Base-by-base conservation (phyloP, 2,797 vertebrate genomes). In the Crax fasciolata region DNA sequence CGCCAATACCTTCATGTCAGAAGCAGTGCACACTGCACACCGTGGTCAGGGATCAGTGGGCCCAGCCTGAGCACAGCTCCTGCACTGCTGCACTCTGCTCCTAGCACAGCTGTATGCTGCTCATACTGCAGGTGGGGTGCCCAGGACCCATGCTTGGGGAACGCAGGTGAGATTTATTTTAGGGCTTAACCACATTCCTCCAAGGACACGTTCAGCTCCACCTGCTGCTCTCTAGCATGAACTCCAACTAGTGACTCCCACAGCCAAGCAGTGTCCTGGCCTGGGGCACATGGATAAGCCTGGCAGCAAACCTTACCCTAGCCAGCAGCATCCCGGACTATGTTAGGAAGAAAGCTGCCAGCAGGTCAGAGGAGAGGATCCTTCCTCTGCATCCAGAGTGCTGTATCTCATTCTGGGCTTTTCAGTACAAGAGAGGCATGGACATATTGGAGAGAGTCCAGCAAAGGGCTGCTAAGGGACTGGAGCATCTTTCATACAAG, bases 41-140 rank as follows among this genome's bases (percentile, higher is more conserved):
- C 0, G 1, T 41, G 10, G 32, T 24, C 13, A 44, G 20, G 39
- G 16, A 35, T 17, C 39, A 5, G 39, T 14, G 52, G 23, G 52
- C 54, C 44, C 2, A 38, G 21, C 51, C 51, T 43, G 46, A 19
- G 38, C 39, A 32, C 7, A 4, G 32, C 19, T 78, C 24, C 41
- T 24, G 41, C 30, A 57, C 41, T 32, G 23, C 38, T 73, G 76
- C 28, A 32, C 46, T 32, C 27, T 57, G n/a, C 51, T 44, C 38
- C 39, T 35, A n/a, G n/a, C 14, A 6, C 48, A 41, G 12, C 32
- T 48, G 6, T 41, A 23, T 27, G 25, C 9, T 16, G 19, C 19
- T 61, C 54, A 13, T 23, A 35, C 13, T 25, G 10, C 35, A 28
- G 32, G 9, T 27, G 30, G 13, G 8, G 35, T 14, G 70, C 15